Conservation (phyloP, 2,888 invertebrate genomes). For the Drosophila pseudotakahashii region DNA sequence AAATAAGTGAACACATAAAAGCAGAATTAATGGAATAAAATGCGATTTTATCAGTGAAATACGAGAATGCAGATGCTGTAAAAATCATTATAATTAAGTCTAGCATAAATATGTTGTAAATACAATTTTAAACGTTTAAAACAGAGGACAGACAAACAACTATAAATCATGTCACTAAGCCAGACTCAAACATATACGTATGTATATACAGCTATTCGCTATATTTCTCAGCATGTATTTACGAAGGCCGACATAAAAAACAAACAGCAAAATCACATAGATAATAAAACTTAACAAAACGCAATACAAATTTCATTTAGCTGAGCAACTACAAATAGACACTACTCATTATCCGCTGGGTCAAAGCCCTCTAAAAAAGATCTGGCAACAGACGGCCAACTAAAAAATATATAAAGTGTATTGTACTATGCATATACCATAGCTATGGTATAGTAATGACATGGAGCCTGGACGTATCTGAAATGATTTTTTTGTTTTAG, state of each 20-base stretch:
- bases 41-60: constrained; percentile 69
- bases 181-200: constrained; percentile 31
- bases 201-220: constrained; percentile 24
- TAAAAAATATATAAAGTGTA: constrained; percentile 26
- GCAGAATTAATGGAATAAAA: constrained; percentile 39
- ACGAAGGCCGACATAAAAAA: constrained; percentile 24
- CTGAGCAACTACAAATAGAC: constrained; percentile 59
- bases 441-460: constrained; percentile 12
- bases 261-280: constrained; percentile 8
- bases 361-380: constrained; percentile 27
- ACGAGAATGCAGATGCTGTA: constrained; percentile 64
- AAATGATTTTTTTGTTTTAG: constrained; percentile 70
- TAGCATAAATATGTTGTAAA: constrained; percentile 65
- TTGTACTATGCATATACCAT: too few species aligned
- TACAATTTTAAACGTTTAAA: constrained; percentile 71
- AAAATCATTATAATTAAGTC: constrained; percentile 65
- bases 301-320: constrained; percentile 56
- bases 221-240: constrained; percentile 28
- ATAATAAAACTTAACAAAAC: constrained; percentile 37
- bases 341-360: constrained; percentile 19
- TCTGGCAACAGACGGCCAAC: constrained; percentile 27
- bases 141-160: constrained; percentile 48
- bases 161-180: constrained; percentile 54
- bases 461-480: constrained; percentile 32
- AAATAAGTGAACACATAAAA: constrained; percentile 29